Conservation (phyloP, 2,113 vertebrate species). For the Dendropsophus ebraccatus region DNA sequence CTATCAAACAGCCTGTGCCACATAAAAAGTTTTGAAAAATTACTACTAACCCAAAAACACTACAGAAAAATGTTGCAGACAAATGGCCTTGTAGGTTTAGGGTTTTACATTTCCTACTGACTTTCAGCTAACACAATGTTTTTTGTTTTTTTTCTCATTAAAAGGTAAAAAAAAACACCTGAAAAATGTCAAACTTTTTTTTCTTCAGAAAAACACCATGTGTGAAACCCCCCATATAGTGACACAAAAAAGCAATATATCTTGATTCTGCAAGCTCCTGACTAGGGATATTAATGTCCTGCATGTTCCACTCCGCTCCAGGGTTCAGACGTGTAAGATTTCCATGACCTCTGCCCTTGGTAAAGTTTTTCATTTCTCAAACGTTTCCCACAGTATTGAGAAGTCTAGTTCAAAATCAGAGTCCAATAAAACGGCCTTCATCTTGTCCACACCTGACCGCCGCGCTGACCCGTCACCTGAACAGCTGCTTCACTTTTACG, state of each 20-base stretch:
- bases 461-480: neutral
- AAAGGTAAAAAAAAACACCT: no score
- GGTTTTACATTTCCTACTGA: no score
- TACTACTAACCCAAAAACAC: no score
- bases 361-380: constrained; percentile 32
- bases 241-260: neutral
- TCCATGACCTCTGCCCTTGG: constrained; percentile 31
- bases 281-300: constrained; percentile 12
- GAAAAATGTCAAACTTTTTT: no score
- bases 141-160: no score
- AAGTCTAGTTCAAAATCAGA: constrained; percentile 42
- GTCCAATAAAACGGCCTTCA: neutral
- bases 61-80: no score
- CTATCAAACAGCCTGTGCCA: no score
- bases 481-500: constrained; percentile 17
- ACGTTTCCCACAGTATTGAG: neutral
- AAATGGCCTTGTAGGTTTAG: no score
- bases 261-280: neutral
- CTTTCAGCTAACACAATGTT: no score
- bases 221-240: neutral
- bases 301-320: neutral
- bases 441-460: constrained; percentile 30
- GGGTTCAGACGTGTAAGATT: constrained; percentile 39
- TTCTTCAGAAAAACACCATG: no score
- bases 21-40: no score